Base-by-base conservation (phyloP, 2,888 invertebrate genomes). In the Cinara cedri region DNA sequence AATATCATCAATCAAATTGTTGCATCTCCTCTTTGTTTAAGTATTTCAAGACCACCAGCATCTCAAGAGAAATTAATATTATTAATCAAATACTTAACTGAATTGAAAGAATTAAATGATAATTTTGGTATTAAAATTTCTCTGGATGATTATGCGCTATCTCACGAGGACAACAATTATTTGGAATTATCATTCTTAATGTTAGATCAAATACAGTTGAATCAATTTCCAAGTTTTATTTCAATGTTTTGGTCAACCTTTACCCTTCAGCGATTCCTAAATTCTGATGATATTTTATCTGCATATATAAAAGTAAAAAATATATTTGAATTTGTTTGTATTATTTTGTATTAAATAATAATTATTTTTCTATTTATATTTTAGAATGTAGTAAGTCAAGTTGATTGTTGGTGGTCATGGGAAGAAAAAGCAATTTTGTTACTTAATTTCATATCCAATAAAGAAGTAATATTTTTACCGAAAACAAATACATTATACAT, bases 261-360 rank as follows among this genome's bases (percentile, higher is more conserved):
- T 80, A 86, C 88, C 82, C 72, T 85, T 0, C 85, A 87, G 75
- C 85, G 87, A 83, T 84, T 85, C 11, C 83, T 88, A 68, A 84
- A 87, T 82, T 85, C 85, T 21, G 87, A 88, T 83, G 81, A 84
- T 63, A 84, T 87, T n/a, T 84, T 88, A 55, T 84, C 84, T 34
- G 83, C 85, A 3, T 87, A 86, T 82, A 85, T 88, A 51, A 84
- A 85, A 84, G 87, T 87, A 84, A 82, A 81, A 83, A 16, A 3
- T 3, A 68, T 46, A 51, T 65, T 46, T 72, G 1, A 60, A 14
- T 49, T 34, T 44, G 1, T 44, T 14, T 71, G 19, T 62, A 24
- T 44, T 42, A 42, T n/a, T 72, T n/a, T 0, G 3, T 60, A 62
- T 42, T 54, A n/a, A 19, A 9, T 66, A 46, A 55, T 21, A 54